Base-by-base conservation (phyloP, 2,113 vertebrate genomes). In the Nipponia nippon region DNA sequence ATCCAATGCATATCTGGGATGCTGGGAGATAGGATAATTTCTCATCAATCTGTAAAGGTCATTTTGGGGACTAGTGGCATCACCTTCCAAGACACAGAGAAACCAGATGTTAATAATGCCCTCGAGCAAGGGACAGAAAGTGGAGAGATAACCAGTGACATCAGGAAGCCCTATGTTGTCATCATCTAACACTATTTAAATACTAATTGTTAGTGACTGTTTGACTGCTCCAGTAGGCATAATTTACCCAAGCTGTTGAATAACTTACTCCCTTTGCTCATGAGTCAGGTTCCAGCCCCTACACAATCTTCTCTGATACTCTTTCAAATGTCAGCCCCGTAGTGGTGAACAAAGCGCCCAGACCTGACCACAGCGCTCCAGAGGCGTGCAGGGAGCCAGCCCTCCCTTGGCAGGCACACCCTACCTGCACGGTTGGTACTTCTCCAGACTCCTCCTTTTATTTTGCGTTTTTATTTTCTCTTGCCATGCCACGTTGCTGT, bases 391-490 rank as follows among this genome's bases (percentile, higher is more conserved):
- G 14, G 19, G 34, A 23, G 12, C 32, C 34, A 32, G 47, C 36
- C 44, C 29, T 11, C 10, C n/a, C 47, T 38, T 34, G 27, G 27
- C 67, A 75, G 23, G 7, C 27, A 30, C 36, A 26, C 20, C 56
- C 42, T 16, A 6, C n/a, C 59, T 34, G 47, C 67, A 42, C 3
- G 0, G 25, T 15, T 4, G 0, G 34, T 46, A 25, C 42, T 56
- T 32, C 77, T 56, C 61, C 42, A 44, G 27, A 16, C 47, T 38
- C 16, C 42, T 27, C 11, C 23, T 75, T 67, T 16, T 40, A 34
- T 50, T 55, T 69, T 38, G 12, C 0, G 0, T 20, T 53, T 69
- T 42, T 61, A 16, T 38, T 75, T 85, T 56, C 49, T 56, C 18
- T 77, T 50, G 32, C 73, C 9, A 2, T 46, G 40, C 53, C 69